These are phyloP conservation scores for Hymenochirus boettgeri DNA, from an alignment of 2,113 vertebrate genomes.

Conservation along the genomic window DNA sequence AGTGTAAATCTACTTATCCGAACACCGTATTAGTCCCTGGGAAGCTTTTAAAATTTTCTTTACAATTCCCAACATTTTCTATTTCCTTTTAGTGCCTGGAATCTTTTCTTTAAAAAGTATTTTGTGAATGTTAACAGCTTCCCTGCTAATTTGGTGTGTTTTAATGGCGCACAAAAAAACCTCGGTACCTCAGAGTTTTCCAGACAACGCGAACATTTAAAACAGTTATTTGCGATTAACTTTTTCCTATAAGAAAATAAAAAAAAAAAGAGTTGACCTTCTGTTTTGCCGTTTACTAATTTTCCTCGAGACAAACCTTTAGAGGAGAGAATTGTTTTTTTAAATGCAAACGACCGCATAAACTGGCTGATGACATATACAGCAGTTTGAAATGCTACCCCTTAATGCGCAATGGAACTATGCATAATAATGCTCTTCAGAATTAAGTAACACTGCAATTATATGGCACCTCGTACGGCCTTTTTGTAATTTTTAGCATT, in stretches of 20 bases:
- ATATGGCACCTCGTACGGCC: conserved; percentile 15
- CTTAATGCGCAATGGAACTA: conserved; percentile 29
- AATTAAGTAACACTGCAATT: conserved; percentile 34
- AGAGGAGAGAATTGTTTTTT: conserved; percentile 33
- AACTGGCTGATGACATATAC: conserved; percentile 26
- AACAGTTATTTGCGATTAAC: conserved; percentile 23
- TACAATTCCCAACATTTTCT: background rate
- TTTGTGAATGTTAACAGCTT: conserved; percentile 27
- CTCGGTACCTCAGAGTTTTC: conserved; percentile 4
- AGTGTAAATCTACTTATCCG: too few species aligned
- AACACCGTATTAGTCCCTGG: conserved; percentile 14
- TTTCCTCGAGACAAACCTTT: conserved; percentile 43
- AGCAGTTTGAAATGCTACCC: conserved; percentile 3
- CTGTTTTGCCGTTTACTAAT: conserved; percentile 38
- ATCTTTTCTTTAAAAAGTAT: conserved; percentile 5
- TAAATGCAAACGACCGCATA: conserved; percentile 42
- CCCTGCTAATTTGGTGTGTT: conserved; percentile 27
- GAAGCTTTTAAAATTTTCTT: conserved; percentile 19
- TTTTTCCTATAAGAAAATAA: conserved; percentile 12
- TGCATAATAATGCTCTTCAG: conserved; percentile 24
- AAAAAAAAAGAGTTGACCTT: conserved; percentile 39
- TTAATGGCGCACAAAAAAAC: background rate
- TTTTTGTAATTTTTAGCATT: conserved; percentile 29
- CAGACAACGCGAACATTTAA: conserved; percentile 31
- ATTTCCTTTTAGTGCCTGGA: background rate